These are phyloP conservation scores for Sipunculus nudus DNA, from an alignment of 2,888 invertebrate genomes.

Conservation along the genomic window DNA sequence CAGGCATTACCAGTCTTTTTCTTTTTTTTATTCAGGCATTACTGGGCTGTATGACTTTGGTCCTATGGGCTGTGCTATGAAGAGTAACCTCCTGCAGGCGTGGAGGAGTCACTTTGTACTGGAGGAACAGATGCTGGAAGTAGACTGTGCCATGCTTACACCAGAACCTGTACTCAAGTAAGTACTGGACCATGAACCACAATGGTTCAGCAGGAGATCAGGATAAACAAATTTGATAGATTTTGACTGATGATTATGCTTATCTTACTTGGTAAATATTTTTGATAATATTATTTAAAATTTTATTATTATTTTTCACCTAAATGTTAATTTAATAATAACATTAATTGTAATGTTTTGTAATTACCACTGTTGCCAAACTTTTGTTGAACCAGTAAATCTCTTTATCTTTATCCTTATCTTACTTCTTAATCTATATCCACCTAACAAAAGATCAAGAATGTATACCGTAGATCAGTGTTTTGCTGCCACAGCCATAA, in stretches of 20 bases:
- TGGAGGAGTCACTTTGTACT: constrained; percentile 97
- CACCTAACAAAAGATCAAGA: too few species aligned
- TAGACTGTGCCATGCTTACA: constrained; percentile 96
- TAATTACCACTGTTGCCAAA: too few species aligned
- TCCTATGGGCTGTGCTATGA: constrained; percentile 98
- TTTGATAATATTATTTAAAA: neutral
- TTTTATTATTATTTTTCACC: neutral
- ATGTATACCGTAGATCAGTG: too few species aligned
- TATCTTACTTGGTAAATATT: neutral
- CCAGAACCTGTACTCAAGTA: constrained; percentile 94
- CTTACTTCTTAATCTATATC: too few species aligned
- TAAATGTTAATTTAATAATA: neutral
- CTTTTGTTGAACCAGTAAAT: too few species aligned
- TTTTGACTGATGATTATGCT: neutral
- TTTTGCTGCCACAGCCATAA: too few species aligned
- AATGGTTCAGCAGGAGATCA: too few species aligned
- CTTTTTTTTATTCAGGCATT: constrained; percentile 66
- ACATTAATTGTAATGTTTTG: neutral
- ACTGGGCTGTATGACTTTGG: constrained; percentile 96
- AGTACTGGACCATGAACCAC: constrained; percentile 33
- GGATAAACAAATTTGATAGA: neutral
- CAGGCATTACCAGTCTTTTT: too few species aligned
- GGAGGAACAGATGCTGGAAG: constrained; percentile 98
- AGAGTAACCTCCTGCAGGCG: constrained; percentile 88
- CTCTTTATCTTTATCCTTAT: too few species aligned